Percentiles rank a stretch among this genome's conserved stretches.
These are phyloP conservation scores for Cephus pygmeus DNA, from an alignment of 2,888 invertebrate species.

Conservation along the genomic window DNA sequence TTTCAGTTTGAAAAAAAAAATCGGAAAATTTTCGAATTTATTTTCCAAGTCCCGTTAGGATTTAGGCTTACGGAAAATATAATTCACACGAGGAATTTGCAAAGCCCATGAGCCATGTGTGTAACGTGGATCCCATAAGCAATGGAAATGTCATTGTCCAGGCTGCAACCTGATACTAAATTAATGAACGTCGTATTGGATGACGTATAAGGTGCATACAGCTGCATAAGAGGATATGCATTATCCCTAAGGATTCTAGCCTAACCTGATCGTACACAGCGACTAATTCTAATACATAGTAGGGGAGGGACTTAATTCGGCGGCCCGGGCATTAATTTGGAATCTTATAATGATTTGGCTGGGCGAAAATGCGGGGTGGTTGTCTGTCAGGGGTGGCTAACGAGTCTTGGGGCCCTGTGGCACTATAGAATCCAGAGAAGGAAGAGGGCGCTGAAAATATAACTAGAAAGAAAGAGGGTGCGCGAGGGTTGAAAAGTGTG, in stretches of 20 bases:
- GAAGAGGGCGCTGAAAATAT: not conserved
- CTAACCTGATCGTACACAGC: not conserved
- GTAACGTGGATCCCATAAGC: not conserved
- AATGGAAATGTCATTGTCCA: not conserved
- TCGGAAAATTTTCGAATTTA: not conserved
- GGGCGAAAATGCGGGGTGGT: constrained; percentile 33
- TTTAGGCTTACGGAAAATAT: not conserved
- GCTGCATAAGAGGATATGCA: constrained; percentile 12
- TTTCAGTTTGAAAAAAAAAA: not conserved
- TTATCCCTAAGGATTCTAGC: constrained; percentile 9
- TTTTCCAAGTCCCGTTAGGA: not conserved
- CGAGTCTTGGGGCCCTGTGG: constrained; percentile 39
- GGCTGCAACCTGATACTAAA: constrained; percentile 33
- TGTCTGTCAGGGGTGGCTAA: constrained; percentile 33
- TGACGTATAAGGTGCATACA: constrained; percentile 9
- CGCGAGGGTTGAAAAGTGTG: not conserved
- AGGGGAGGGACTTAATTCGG: constrained; percentile 30
- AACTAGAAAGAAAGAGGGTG: not conserved
- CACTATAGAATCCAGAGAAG: not conserved
- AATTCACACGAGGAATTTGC: not conserved
- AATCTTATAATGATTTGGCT: constrained; percentile 53
- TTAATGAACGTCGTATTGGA: constrained; percentile 38
- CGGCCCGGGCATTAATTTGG: constrained; percentile 50
- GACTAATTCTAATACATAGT: not conserved
- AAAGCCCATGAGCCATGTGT: not conserved